These are phyloP conservation scores for Prostheceraeus crozeri DNA, from an alignment of 2,888 invertebrate genomes.

Conservation along the genomic window DNA sequence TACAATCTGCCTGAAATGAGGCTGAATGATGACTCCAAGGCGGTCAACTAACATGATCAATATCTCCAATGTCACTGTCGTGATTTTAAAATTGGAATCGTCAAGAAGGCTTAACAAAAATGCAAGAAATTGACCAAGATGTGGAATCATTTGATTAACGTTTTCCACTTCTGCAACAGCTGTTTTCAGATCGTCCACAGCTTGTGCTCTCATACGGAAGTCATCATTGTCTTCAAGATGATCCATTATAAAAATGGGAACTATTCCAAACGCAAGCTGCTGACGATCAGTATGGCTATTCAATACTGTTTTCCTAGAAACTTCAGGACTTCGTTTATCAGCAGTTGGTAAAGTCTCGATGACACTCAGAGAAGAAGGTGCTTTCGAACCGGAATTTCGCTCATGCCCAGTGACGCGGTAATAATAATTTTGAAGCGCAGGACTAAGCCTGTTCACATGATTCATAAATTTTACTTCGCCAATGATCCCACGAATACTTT, in stretches of 20 bases:
- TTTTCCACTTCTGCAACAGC: constrained; percentile 57
- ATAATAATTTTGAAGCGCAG: constrained; percentile 29
- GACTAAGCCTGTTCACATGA: constrained; percentile 16
- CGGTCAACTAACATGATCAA: constrained; percentile 57
- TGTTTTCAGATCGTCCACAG: constrained; percentile 62
- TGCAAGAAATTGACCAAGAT: constrained; percentile 64
- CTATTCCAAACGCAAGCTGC: constrained; percentile 52
- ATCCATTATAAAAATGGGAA: constrained; percentile 56
- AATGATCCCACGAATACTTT: constrained; percentile 16
- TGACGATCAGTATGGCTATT: background rate
- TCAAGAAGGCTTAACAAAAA: constrained; percentile 62
- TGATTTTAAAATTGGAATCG: constrained; percentile 62
- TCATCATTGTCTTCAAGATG: constrained; percentile 61
- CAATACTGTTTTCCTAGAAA: constrained; percentile 1
- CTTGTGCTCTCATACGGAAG: constrained; percentile 61
- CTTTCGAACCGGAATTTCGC: background rate
- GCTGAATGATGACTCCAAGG: constrained; percentile 55
- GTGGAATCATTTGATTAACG: constrained; percentile 60
- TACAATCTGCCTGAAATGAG: constrained; percentile 58
- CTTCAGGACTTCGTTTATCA: constrained; percentile 6
- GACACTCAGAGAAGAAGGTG: too few species aligned
- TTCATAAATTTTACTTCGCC: constrained; percentile 20
- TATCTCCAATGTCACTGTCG: constrained; percentile 58
- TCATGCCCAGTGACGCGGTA: constrained; percentile 21
- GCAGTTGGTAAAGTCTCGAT: constrained; percentile 16